Base-by-base conservation (phyloP, 1,140 invertebrate species). In the Lerema accius region DNA sequence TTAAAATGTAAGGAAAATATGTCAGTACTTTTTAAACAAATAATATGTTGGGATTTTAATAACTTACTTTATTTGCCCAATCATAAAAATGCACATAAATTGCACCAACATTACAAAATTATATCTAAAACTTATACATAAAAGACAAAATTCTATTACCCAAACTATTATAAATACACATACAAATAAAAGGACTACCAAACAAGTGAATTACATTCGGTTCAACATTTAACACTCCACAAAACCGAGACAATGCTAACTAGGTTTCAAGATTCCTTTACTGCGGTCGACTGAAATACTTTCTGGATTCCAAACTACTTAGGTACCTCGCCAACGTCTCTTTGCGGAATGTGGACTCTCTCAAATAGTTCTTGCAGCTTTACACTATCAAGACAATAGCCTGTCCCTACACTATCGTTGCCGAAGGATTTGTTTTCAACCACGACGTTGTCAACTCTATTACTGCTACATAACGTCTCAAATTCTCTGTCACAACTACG, bases 331-430 rank as follows among this genome's bases (percentile, higher is more conserved):
- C 63, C 66, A 5, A 61, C 78, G 64, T 86, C 85, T 46, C 78
- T 80, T 65, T 88, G 85, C 28, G 86, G 82, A 56, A 86, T 78
- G 60, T 80, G 76, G 10, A 84, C 73, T 66, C 71, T 86, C 39
- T 87, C 83, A 55, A 86, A 86, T 70, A 87, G 65, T 73, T 86
- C 67, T 3, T 73, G 78, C 37, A 88, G 69, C 72, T 80, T 80
- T 43, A 81, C 79, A 1, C 76, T 74, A 62, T 84, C 73, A 5
- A 84, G 71, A 72, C 78, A 81, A 56, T 78, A 84, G 10, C 76
- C 80, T n/a, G 71, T 61, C 15, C 55, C 26, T n/a, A 77, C 19
- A 58, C 68, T 78, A 16, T 81, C 82, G 7, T 80, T 76, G 0
- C 51, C 76, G 35, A 76, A 76, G 10, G 76, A 66, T 69, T 78